Evolutionary conservation across 37 sponge, comb jelly and placozoan genomes (phyloP).

Genomic region (Bolinopsis microptera): DNA sequence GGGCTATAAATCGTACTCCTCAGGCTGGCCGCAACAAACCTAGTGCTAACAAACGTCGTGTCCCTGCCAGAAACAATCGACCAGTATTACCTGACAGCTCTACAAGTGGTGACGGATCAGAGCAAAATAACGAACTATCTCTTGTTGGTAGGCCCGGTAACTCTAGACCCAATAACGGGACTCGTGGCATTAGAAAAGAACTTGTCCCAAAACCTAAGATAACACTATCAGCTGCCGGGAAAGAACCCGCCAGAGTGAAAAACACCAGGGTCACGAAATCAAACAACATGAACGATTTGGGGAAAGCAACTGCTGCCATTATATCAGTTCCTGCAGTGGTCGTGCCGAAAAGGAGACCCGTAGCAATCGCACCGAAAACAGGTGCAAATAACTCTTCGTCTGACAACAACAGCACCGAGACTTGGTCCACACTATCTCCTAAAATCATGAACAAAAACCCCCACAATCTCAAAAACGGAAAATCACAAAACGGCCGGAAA

Average conservation of each 20-base stretch:
- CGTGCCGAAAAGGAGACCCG: not conserved
- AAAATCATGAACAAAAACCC: not conserved
- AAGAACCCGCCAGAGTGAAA: not conserved
- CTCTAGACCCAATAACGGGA: not conserved
- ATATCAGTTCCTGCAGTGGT: not conserved
- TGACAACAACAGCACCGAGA: slow-evolving; percentile 45
- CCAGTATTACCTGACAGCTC: not conserved
- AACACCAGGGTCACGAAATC: not conserved
- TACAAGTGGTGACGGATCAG: not conserved
- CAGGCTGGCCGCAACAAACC: not conserved
- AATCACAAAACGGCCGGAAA: not conserved
- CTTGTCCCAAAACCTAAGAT: not conserved
- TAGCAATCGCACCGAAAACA: not conserved
- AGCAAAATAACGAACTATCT: not conserved
- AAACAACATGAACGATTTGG: not conserved
- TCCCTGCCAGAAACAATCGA: not conserved
- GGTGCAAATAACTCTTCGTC: not conserved
- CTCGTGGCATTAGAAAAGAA: not conserved
- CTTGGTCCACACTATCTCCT: not conserved
- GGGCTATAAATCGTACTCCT: not conserved
- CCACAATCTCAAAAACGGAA: not conserved
- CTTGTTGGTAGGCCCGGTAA: not conserved
- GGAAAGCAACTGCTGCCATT: not conserved
- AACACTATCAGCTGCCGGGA: not conserved
- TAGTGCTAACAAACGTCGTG: not conserved